Percentiles rank a stretch among this genome's conserved stretches.
phyloP scores from a whole-genome alignment of 2,113 vertebrate genomes.

The Seriola rivoliana region DNA sequence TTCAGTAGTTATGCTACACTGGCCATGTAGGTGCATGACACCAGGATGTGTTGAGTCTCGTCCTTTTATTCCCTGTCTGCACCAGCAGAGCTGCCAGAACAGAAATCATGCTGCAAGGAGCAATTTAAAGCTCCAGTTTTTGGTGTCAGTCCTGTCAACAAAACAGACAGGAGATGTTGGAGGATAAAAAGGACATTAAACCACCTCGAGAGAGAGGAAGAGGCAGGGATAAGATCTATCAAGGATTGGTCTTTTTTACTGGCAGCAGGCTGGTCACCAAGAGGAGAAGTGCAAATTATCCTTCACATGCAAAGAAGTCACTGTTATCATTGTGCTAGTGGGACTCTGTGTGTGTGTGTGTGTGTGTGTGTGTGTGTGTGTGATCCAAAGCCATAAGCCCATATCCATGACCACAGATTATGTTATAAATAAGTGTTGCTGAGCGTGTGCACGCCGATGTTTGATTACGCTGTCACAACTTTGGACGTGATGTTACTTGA shows the following conservation, averaged over 20 bases:
- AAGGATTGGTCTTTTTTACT: slow-evolving; percentile 17
- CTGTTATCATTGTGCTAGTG: slow-evolving; percentile 47
- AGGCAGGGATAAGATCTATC: slow-evolving; percentile 40
- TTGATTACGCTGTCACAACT: slow-evolving; percentile 76
- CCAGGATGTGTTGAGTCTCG: not conserved
- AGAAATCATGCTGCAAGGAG: slow-evolving; percentile 36
- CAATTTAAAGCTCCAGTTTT: slow-evolving; percentile 47
- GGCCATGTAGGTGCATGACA: slow-evolving; percentile 55
- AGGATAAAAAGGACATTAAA: slow-evolving; percentile 58
- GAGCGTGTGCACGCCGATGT: slow-evolving; percentile 35
- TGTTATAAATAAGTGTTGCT: slow-evolving; percentile 64
- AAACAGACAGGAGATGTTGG: slow-evolving; percentile 18
- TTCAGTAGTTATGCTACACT: slow-evolving; percentile 63
- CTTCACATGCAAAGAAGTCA: slow-evolving; percentile 10
- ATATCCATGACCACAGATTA: slow-evolving; percentile 70
- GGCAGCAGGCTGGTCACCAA: slow-evolving; percentile 24
- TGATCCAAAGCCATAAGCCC: slow-evolving; percentile 56
- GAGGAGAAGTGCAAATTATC: slow-evolving; percentile 29
- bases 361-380: slow-evolving; percentile 30
- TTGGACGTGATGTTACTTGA: slow-evolving; percentile 50
- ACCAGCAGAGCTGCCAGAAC: not conserved
- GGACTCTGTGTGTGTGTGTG: slow-evolving; percentile 43
- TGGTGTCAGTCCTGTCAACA: slow-evolving; percentile 49
- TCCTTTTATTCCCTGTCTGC: slow-evolving; percentile 22
- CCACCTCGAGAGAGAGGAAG: slow-evolving; percentile 37